phyloP scores from a whole-genome alignment of 2,797 vertebrate species.

The Ara ararauna region DNA sequence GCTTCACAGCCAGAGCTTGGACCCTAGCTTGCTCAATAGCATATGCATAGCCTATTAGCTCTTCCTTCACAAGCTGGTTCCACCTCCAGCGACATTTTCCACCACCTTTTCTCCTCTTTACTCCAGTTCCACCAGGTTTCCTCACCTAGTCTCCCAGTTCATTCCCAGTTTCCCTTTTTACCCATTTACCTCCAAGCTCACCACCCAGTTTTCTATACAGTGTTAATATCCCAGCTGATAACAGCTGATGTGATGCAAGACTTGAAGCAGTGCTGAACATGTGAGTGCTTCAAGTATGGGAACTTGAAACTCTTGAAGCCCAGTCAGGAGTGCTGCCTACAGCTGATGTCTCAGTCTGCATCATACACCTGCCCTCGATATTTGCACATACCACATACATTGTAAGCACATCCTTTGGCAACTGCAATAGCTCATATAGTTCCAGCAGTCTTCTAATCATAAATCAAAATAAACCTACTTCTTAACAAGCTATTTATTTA shows the following conservation, averaged over 20 bases:
- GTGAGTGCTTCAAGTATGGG: neutral
- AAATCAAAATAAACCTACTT: neutral
- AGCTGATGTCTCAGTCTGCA: neutral
- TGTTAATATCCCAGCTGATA: neutral
- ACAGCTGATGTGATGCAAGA: accelerated
- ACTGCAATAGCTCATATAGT: neutral
- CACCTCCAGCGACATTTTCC: neutral
- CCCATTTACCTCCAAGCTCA: neutral
- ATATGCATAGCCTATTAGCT: neutral
- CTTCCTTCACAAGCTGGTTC: neutral
- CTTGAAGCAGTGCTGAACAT: neutral
- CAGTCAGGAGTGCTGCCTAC: neutral
- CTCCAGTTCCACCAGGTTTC: neutral
- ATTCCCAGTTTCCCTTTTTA: neutral
- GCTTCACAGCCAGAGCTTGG: neutral
- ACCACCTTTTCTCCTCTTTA: neutral
- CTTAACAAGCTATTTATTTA: neutral
- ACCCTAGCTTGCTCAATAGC: neutral
- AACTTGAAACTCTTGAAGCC: neutral
- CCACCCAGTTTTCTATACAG: neutral
- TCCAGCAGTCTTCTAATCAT: neutral
- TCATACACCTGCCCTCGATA: neutral
- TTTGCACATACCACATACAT: neutral
- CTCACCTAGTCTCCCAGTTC: neutral
- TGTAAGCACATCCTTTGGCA: neutral